phyloP scores from a whole-genome alignment of 2,888 invertebrate species.

The Mesopsocus fuscifrons region DNA sequence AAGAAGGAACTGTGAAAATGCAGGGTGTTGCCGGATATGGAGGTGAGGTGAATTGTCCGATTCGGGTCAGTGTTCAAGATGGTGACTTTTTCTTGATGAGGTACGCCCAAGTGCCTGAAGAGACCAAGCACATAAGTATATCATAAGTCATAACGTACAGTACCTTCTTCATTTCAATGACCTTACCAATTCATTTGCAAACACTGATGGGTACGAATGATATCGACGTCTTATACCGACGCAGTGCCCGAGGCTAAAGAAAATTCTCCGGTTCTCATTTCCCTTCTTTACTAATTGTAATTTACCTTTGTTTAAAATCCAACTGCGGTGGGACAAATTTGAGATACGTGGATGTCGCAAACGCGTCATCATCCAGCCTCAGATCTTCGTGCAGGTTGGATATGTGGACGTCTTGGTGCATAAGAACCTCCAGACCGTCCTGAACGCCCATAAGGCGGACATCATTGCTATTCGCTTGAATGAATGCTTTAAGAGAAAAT shows the following conservation, averaged over 20 bases:
- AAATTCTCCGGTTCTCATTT: no score
- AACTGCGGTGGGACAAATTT: constrained; percentile 45
- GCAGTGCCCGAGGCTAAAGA: no score
- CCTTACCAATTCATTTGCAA: no score
- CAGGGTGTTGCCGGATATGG: constrained; percentile 83
- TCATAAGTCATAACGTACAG: no score
- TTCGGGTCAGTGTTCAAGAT: constrained; percentile 73
- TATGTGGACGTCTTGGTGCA: constrained; percentile 28
- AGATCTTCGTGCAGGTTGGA: neutral
- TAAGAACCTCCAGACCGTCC: constrained; percentile 35
- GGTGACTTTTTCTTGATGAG: constrained; percentile 69
- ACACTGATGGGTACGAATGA: no score
- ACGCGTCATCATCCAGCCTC: constrained; percentile 18
- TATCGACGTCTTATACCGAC: no score
- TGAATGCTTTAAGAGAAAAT: constrained; percentile 38
- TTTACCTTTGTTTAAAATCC: constrained; percentile 50
- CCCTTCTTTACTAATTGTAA: no score
- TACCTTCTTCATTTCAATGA: no score
- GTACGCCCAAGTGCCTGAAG: constrained; percentile 66
- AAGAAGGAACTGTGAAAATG: constrained; percentile 97
- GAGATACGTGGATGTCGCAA: constrained; percentile 27
- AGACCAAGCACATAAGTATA: no score
- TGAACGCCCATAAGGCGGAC: constrained; percentile 25
- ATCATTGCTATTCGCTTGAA: constrained; percentile 45
- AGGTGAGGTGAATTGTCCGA: constrained; percentile 75